Conservation (phyloP, 2,888 invertebrate genomes). For the Corbicula japonica region DNA sequence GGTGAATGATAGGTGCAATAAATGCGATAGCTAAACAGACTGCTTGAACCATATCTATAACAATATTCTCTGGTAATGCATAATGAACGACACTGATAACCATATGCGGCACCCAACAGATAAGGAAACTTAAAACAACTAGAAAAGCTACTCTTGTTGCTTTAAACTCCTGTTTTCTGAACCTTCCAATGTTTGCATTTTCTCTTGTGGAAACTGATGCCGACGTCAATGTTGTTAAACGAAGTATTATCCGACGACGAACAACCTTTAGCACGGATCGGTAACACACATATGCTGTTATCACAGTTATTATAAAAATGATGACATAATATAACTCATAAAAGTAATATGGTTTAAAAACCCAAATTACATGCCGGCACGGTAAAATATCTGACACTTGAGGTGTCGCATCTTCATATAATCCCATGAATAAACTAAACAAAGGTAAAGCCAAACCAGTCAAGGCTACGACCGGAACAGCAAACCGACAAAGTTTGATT, state of each 20-base stretch:
- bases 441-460: slow-evolving; percentile 43
- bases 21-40: slow-evolving; percentile 55
- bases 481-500: slow-evolving; percentile 29
- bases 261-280: slow-evolving; percentile 53
- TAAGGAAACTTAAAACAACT: slow-evolving; percentile 54
- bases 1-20: slow-evolving; percentile 55
- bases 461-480: slow-evolving; percentile 34
- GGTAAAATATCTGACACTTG: slow-evolving; percentile 32
- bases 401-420: not conserved
- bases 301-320: slow-evolving; percentile 37
- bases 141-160: slow-evolving; percentile 58
- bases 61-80: slow-evolving; percentile 26
- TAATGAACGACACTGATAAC: slow-evolving; percentile 55
- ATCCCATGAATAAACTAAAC: slow-evolving; percentile 40
- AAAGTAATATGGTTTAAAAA: slow-evolving; percentile 48
- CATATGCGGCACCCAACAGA: slow-evolving; percentile 64
- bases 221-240: slow-evolving; percentile 14
- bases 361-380: slow-evolving; percentile 56
- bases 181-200: slow-evolving; percentile 17
- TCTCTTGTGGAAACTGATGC: not conserved
- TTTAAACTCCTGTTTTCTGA: slow-evolving; percentile 44
- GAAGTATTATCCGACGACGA: slow-evolving; percentile 30
- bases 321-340: slow-evolving; percentile 55
- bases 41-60: slow-evolving; percentile 50
- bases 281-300: slow-evolving; percentile 44